Evolutionary conservation across 2,113 vertebrate species (phyloP).

Genomic region (Circaetus gallicus): DNA sequence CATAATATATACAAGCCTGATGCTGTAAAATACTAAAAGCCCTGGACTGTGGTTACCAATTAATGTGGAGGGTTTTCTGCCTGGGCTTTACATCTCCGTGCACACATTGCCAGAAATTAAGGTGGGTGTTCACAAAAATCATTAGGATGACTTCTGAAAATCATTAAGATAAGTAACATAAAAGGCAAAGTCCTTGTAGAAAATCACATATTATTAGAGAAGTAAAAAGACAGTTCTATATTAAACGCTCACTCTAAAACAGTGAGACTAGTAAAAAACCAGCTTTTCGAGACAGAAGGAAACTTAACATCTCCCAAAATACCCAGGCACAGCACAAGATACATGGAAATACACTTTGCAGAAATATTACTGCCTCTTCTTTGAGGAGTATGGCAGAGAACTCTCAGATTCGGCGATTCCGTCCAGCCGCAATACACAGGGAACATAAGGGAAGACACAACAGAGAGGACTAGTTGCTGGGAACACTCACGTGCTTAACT

Average conservation of each 20-base stretch:
- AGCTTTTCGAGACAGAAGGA: background rate
- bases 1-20: background rate
- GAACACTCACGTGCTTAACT: background rate
- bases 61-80: background rate
- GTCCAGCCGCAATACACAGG: background rate
- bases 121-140: background rate
- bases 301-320: background rate
- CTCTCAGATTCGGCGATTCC: background rate
- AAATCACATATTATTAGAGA: background rate
- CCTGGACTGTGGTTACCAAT: background rate
- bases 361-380: background rate
- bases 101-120: background rate
- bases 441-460: background rate
- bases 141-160: background rate
- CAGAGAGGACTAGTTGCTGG: background rate
- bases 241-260: background rate
- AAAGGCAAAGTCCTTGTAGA: background rate
- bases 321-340: background rate
- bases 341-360: background rate
- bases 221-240: conserved; percentile 11
- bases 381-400: background rate
- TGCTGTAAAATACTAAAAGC: background rate
- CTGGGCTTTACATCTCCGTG: background rate
- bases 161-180: background rate
- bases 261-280: background rate